phyloP scores from a whole-genome alignment of 2,888 invertebrate species.

The Drosophila ezoana region DNA sequence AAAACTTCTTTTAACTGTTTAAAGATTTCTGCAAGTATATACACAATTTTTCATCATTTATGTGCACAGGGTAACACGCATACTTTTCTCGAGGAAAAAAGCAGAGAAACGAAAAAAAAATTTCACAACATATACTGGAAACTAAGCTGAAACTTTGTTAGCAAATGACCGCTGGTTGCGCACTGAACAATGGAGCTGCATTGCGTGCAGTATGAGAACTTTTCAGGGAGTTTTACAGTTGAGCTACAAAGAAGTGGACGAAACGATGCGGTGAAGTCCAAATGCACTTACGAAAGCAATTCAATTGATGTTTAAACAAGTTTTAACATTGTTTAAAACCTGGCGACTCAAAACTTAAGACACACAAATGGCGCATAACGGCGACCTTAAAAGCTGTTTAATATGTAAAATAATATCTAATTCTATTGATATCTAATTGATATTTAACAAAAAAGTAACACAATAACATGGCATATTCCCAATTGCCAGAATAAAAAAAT shows the following conservation, averaged over 20 bases:
- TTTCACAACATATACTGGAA: conserved; percentile 38
- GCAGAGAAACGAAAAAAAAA: conserved; percentile 28
- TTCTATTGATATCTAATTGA: not conserved
- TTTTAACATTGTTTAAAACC: too few relatives aligned
- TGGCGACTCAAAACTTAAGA: too few relatives aligned
- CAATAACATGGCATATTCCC: too few relatives aligned
- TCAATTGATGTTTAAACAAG: not conserved
- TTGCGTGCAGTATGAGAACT: conserved; percentile 32
- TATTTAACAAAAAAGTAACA: too few relatives aligned
- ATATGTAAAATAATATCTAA: too few relatives aligned
- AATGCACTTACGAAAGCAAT: conserved; percentile 1
- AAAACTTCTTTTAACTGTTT: too few relatives aligned
- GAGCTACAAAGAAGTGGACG: conserved; percentile 2
- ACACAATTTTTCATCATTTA: not conserved
- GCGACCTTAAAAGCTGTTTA: too few relatives aligned
- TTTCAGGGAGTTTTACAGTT: conserved; percentile 17
- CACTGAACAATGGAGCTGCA: conserved; percentile 33
- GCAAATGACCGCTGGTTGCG: conserved; percentile 21
- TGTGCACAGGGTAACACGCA: not conserved
- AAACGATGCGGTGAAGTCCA: not conserved
- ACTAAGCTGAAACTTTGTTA: conserved; percentile 30
- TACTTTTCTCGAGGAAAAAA: not conserved
- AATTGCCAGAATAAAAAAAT: too few relatives aligned
- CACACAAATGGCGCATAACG: too few relatives aligned
- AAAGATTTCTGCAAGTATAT: not conserved